phyloP scores from a whole-genome alignment of 2,113 vertebrate genomes.

The Marcusenius ussheri region DNA sequence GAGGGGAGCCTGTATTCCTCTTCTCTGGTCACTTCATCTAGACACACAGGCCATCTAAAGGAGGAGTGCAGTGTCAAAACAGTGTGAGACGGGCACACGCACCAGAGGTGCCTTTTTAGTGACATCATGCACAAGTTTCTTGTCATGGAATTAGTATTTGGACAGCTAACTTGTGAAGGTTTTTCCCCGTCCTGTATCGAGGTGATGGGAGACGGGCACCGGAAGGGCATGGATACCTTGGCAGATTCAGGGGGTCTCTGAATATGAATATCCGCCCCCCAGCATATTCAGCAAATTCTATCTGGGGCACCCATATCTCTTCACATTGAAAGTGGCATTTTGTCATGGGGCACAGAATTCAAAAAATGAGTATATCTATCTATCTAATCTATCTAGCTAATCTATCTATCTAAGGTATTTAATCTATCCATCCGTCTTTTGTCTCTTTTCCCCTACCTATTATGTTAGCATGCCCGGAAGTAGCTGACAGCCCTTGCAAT shows the following conservation, averaged over 20 bases:
- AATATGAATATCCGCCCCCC: background rate
- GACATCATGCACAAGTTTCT: background rate
- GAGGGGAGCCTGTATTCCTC: background rate
- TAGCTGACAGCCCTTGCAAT: constrained; percentile 60
- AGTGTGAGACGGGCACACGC: background rate
- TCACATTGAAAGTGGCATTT: background rate
- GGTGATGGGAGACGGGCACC: background rate
- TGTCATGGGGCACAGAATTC: background rate
- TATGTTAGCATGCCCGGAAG: constrained; percentile 74
- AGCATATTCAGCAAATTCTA: background rate
- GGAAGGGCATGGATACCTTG: background rate
- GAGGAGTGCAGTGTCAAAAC: background rate
- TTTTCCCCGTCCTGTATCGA: background rate
- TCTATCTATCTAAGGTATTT: background rate
- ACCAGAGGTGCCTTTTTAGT: background rate
- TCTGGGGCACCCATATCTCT: background rate
- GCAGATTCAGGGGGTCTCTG: background rate
- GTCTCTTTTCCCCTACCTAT: background rate
- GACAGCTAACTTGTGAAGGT: background rate
- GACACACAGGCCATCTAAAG: background rate
- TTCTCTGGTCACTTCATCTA: background rate
- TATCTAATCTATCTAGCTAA: background rate
- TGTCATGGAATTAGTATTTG: background rate
- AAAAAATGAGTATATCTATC: too few relatives aligned
- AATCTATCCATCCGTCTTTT: background rate